Conservation (phyloP, 2,797 vertebrate species). For the Petrocephalus schoutedeni region DNA sequence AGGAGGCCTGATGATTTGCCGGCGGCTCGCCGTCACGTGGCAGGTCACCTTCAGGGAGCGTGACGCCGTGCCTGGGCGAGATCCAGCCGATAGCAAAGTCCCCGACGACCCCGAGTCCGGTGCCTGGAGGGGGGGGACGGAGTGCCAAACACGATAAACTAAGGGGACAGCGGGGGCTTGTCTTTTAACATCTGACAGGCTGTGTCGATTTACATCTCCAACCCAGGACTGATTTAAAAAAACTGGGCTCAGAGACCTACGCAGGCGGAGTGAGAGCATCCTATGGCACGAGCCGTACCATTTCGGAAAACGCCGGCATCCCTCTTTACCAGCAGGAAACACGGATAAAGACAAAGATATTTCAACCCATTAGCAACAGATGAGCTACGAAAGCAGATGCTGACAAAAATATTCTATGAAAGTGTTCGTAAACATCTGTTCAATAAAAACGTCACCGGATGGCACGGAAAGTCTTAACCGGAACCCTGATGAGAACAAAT, state of each 20-base stretch:
- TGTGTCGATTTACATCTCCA: not conserved
- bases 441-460: not conserved
- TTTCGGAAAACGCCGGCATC: not conserved
- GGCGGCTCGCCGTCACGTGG: not conserved
- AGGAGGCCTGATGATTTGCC: not conserved
- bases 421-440: not conserved
- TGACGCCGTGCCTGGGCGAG: not conserved
- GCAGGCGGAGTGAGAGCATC: not conserved
- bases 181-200: not conserved
- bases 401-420: not conserved
- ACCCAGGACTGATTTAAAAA: not conserved
- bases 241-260: not conserved
- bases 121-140: not conserved
- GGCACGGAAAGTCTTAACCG: not conserved
- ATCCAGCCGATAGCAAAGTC: not conserved
- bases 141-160: not conserved
- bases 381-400: not conserved
- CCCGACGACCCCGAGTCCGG: not conserved
- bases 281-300: not conserved
- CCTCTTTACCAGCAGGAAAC: not conserved
- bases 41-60: not conserved
- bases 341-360: not conserved
- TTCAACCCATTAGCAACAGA: not conserved
- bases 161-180: not conserved
- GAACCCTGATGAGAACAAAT: not conserved